Evolutionary conservation across 2,888 invertebrate species (phyloP).

Genomic region (Ephialtes manifestator): DNA sequence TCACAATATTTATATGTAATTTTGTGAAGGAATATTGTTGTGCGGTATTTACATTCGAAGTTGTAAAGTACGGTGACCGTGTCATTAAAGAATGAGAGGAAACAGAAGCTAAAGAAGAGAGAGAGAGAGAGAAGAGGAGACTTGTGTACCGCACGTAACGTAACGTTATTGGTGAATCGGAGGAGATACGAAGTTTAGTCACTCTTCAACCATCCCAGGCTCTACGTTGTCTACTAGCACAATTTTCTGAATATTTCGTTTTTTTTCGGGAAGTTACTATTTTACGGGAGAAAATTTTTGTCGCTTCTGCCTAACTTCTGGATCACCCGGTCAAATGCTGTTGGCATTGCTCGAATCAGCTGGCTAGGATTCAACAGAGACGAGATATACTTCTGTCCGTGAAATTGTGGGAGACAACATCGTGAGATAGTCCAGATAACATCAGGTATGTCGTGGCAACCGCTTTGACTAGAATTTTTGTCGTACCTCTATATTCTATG

Average conservation of each 20-base stretch:
- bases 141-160: conserved; percentile 39
- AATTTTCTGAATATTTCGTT: not conserved
- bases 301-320: not conserved
- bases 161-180: conserved; percentile 55
- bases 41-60: not conserved
- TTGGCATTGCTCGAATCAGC: conserved; percentile 26
- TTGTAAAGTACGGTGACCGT: not conserved
- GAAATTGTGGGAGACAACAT: not conserved
- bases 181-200: conserved; percentile 69
- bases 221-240: not conserved
- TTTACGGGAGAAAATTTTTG: not conserved
- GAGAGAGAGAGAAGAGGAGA: not conserved
- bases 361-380: conserved; percentile 8
- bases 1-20: not conserved
- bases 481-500: conserved; percentile 9
- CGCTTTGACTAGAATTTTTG: conserved; percentile 11
- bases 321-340: conserved; percentile 13
- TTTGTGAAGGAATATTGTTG: not conserved
- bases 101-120: not conserved
- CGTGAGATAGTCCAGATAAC: conserved; percentile 16
- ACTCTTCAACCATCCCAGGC: conserved; percentile 68
- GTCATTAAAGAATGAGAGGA: not conserved
- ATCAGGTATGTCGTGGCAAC: conserved; percentile 28
- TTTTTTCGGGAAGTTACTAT: not conserved
- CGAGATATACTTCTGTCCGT: not conserved